These are phyloP conservation scores for Andinoacara biseriatus DNA, from an alignment of 2,113 vertebrate genomes.

Conservation along the genomic window DNA sequence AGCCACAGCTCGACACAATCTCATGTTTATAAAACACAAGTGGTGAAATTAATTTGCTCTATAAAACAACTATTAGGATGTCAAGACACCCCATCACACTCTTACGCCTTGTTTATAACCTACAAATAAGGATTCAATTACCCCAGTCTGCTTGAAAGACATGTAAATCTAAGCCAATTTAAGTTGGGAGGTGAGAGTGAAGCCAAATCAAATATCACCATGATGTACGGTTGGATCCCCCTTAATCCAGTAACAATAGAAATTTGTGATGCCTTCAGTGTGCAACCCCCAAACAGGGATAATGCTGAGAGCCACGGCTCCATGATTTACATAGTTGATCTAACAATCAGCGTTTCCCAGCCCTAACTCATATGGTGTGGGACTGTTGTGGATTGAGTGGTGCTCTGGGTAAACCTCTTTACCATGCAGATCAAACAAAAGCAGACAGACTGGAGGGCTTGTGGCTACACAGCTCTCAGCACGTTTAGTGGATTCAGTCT, in stretches of 20 bases:
- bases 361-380: constrained; percentile 15
- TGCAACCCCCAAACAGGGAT: constrained; percentile 49
- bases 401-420: constrained; percentile 68
- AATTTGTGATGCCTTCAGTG: constrained; percentile 47
- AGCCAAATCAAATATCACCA: constrained; percentile 29
- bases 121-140: not conserved
- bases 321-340: constrained; percentile 48
- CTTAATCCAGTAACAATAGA: constrained; percentile 59
- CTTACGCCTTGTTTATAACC: constrained; percentile 12
- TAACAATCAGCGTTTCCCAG: constrained; percentile 52
- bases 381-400: constrained; percentile 41
- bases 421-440: constrained; percentile 62
- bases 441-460: constrained; percentile 31
- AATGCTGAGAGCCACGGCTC: constrained; percentile 3
- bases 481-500: constrained; percentile 36
- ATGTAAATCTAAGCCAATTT: not conserved
- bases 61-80: constrained; percentile 28
- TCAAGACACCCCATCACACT: constrained; percentile 3
- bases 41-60: constrained; percentile 32
- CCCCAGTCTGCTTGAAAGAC: not conserved
- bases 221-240: constrained; percentile 2
- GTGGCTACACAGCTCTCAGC: constrained; percentile 21
- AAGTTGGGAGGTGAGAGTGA: constrained; percentile 25
- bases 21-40: constrained; percentile 37
- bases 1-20: constrained; percentile 27